phyloP scores from a whole-genome alignment of 1,140 invertebrate genomes.

The Drosophila nasuta region DNA sequence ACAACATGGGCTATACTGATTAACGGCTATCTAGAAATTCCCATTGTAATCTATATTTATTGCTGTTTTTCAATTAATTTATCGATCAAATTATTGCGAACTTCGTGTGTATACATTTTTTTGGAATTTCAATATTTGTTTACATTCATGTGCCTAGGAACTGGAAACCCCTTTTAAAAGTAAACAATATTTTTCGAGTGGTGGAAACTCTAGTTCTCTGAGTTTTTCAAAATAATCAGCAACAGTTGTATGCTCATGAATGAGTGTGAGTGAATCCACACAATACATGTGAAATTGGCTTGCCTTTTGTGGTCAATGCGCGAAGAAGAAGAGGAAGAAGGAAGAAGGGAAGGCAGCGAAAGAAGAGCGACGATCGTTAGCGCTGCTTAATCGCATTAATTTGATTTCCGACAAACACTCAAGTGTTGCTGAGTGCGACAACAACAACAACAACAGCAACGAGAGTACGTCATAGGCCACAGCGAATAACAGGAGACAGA shows the following conservation, averaged over 20 bases:
- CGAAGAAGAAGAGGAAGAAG: conserved; percentile 1
- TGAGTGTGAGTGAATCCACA: not conserved
- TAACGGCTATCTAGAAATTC: conserved; percentile 38
- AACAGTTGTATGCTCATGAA: conserved; percentile 27
- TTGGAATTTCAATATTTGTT: conserved; percentile 36
- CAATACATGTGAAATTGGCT: conserved; percentile 40
- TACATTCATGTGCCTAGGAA: conserved; percentile 22
- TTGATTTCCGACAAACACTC: conserved; percentile 76
- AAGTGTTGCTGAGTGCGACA: conserved; percentile 39
- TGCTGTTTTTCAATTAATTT: conserved; percentile 40
- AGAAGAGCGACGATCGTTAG: conserved; percentile 45
- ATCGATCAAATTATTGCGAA: conserved; percentile 49
- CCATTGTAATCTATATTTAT: conserved; percentile 28
- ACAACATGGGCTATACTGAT: not conserved
- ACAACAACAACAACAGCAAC: conserved; percentile 18
- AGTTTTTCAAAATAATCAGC: conserved; percentile 50
- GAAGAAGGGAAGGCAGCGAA: not conserved
- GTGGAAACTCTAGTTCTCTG: conserved; percentile 33
- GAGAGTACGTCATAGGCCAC: conserved; percentile 52
- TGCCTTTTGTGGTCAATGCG: conserved; percentile 35
- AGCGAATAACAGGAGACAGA: conserved; percentile 28
- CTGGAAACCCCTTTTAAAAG: conserved; percentile 21
- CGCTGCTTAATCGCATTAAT: conserved; percentile 68
- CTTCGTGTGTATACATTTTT: conserved; percentile 43
- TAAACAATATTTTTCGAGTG: conserved; percentile 23